phyloP scores from a whole-genome alignment of 2,797 vertebrate species.

The Poeciliopsis turneri region DNA sequence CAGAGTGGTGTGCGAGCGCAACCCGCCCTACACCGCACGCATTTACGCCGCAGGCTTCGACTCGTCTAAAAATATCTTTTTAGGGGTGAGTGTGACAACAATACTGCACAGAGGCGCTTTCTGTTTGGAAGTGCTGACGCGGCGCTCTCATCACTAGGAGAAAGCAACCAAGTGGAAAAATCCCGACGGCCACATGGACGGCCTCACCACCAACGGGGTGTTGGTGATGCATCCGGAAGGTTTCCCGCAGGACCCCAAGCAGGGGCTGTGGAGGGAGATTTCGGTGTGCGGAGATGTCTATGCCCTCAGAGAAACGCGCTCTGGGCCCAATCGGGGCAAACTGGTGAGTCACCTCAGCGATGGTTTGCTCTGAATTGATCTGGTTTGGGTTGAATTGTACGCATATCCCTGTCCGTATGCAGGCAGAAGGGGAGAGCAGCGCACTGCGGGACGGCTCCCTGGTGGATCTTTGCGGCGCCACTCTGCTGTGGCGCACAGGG shows the following conservation, averaged over 20 bases:
- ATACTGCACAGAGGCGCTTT: not conserved
- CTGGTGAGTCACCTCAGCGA: slow-evolving; percentile 76
- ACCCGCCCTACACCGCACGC: slow-evolving; percentile 83
- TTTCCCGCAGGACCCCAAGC: slow-evolving; percentile 93
- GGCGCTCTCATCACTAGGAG: slow-evolving; percentile 62
- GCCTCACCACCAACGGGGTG: slow-evolving; percentile 88
- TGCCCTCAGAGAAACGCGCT: slow-evolving; percentile 91
- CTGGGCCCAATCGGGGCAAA: slow-evolving; percentile 92
- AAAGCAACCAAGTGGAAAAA: slow-evolving; percentile 87
- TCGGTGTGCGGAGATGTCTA: slow-evolving; percentile 97
- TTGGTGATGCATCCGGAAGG: slow-evolving; percentile 96
- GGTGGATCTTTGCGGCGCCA: slow-evolving; percentile 83
- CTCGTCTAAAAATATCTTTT: slow-evolving; percentile 85
- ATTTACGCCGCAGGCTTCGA: slow-evolving; percentile 86
- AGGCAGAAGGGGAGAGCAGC: slow-evolving; percentile 97
- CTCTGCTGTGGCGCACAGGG: slow-evolving; percentile 82
- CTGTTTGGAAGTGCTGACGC: not conserved
- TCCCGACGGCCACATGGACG: slow-evolving; percentile 84
- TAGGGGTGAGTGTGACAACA: slow-evolving; percentile 72
- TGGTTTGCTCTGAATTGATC: not conserved
- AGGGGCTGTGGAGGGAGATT: slow-evolving; percentile 95
- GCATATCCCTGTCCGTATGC: not conserved
- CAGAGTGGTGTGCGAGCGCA: slow-evolving; percentile 82
- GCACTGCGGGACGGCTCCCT: slow-evolving; percentile 90
- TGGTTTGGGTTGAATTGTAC: fast-evolving